Base-by-base conservation (phyloP, 2,113 vertebrate species). In the Neodon shergylaensis region DNA sequence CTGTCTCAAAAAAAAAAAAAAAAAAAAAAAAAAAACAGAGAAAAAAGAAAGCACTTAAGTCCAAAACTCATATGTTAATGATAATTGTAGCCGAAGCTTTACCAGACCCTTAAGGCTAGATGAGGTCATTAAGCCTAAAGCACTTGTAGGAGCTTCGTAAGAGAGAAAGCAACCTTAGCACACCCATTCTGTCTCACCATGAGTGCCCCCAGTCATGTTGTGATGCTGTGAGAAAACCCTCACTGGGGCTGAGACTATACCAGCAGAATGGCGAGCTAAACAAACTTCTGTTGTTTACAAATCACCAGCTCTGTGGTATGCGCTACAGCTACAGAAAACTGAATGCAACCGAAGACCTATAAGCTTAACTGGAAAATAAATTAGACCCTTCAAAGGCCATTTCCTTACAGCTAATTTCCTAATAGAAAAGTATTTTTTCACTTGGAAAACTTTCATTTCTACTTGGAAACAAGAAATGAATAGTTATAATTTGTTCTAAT, bases 381-480 rank as follows among this genome's bases (percentile, higher is more conserved):
- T 6, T 47, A 76, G 11, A 81, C 39, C 72, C 5, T 61, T 82
- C 19, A 52, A 81, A 78, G n/a, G 1, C 42, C 12, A 44, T 73
- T 93, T 88, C 47, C 21, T 91, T 72, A 26, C 63, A 90, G n/a
- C 42, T 42, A 73, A 79, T 94, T 79, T 93, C 47, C 52, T 61
- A 88, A n/a, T 91, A 87, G n/a, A 83, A 82, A 82, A 61, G 16
- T 84, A 58, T 24, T 54, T 88, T 88, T 42, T 7, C 16, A 92
- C 33, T 85, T 63, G 5, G n/a, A 52, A 16, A 81, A 28, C 61
- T 82, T 68, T 52, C 74, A 39, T 61, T 81, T 92, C 4, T 87
- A 86, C 52, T 81, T 88, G 63, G 52, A 65, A 93, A 72, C 2
- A 87, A 90, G 47, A 74, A 9, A 9, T 83, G 68, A 24, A 74